Conservation (phyloP, 2,797 vertebrate genomes). For the Lagorchestes hirsutus region DNA sequence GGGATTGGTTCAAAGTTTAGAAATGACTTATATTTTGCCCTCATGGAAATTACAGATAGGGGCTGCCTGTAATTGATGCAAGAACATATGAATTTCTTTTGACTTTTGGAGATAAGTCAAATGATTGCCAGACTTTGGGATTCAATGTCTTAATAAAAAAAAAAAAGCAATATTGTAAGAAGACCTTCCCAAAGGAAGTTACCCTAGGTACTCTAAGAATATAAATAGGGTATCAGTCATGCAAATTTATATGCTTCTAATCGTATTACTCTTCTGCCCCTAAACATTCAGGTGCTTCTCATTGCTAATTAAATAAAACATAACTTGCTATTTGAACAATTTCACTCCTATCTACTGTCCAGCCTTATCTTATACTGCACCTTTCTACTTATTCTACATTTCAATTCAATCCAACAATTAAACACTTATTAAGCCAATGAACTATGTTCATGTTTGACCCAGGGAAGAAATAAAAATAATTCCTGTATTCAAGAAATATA, state of each 20-base stretch:
- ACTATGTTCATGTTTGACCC: background rate
- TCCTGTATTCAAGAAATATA: background rate
- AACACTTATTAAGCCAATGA: background rate
- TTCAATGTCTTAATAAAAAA: background rate
- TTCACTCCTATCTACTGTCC: background rate
- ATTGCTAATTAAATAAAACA: background rate
- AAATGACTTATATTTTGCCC: background rate
- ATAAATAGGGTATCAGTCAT: slow-evolving; percentile 1
- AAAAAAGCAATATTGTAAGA: background rate
- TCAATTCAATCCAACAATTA: background rate
- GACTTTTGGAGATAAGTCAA: background rate
- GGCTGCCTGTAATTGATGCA: background rate
- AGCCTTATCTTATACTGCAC: background rate
- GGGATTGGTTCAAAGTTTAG: background rate
- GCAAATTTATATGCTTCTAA: slow-evolving; percentile 50
- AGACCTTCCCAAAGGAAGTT: background rate
- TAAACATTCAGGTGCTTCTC: background rate
- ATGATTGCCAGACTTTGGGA: background rate
- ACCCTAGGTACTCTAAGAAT: slow-evolving; percentile 48
- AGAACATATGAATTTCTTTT: background rate
- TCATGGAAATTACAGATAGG: background rate
- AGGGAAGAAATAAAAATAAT: background rate
- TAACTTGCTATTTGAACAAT: background rate
- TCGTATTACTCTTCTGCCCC: background rate
- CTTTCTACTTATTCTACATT: background rate